Percentiles rank a stretch among this genome's conserved stretches.
Evolutionary conservation across 2,888 invertebrate species (phyloP).

Genomic region (Melolontha melolontha): DNA sequence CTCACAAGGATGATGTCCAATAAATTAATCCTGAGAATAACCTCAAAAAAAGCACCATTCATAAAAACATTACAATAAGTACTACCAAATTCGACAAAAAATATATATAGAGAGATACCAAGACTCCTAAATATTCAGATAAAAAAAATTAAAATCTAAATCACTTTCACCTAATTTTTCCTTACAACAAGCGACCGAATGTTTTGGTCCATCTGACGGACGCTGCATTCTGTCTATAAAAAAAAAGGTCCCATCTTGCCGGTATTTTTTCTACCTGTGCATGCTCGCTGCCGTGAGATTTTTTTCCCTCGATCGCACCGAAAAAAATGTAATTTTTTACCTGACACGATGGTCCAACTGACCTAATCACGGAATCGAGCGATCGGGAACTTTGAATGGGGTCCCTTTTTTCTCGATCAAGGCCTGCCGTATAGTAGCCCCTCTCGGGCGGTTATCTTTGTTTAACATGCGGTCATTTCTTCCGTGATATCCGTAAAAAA

Average conservation of each 20-base stretch:
- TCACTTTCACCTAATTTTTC: constrained; percentile 25
- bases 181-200: neutral
- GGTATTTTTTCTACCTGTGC: constrained; percentile 40
- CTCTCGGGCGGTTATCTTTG: neutral
- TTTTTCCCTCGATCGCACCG: constrained; percentile 3
- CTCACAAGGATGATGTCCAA: too few relatives aligned
- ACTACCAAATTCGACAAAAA: too few relatives aligned
- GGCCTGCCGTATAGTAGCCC: constrained; percentile 7
- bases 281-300: constrained; percentile 21
- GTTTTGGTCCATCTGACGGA: constrained; percentile 1
- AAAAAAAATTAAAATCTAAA: too few relatives aligned
- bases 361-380: constrained; percentile 25
- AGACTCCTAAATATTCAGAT: too few relatives aligned
- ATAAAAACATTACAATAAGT: too few relatives aligned
- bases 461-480: too few relatives aligned
- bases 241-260: constrained; percentile 38
- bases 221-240: neutral
- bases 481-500: too few relatives aligned
- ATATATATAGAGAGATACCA: too few relatives aligned
- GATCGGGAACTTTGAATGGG: constrained; percentile 20
- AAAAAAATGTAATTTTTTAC: constrained; percentile 31
- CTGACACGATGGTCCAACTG: constrained; percentile 17
- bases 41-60: too few relatives aligned
- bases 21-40: too few relatives aligned
- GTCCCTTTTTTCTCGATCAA: constrained; percentile 9